Percentiles rank a stretch among this genome's conserved stretches.
Conservation (phyloP, 2,888 invertebrate species). For the Cataglyphis altisquamis region DNA sequence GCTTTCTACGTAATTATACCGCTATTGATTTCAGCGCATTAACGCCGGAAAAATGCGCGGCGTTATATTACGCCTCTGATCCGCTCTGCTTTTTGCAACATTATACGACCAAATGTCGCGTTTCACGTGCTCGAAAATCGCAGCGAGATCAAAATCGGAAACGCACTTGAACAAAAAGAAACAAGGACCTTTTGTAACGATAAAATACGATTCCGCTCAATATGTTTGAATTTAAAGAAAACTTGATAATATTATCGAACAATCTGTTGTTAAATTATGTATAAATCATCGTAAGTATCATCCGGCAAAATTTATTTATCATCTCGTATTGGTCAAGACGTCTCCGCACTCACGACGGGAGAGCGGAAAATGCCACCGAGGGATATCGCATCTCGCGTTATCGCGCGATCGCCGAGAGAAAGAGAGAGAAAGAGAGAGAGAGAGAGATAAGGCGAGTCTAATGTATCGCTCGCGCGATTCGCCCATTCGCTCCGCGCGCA, state of each 20-base stretch:
- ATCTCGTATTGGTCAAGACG: background rate
- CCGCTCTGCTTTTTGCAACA: conserved; percentile 2
- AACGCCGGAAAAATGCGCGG: conserved; percentile 60
- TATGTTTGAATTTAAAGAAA: background rate
- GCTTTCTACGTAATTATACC: conserved; percentile 79
- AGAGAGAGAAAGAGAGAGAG: background rate
- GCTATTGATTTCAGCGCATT: conserved; percentile 78
- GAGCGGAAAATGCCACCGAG: background rate
- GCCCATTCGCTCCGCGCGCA: conserved; percentile 56
- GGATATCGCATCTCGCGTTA: background rate
- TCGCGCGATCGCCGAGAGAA: background rate
- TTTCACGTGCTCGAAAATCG: conserved; percentile 57
- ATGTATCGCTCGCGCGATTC: conserved; percentile 15
- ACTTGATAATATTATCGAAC: background rate
- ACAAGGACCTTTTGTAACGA: background rate
- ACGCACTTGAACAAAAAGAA: background rate
- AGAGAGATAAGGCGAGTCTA: background rate
- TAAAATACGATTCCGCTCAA: background rate
- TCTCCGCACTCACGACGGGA: background rate
- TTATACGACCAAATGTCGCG: conserved; percentile 55
- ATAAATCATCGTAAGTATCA: background rate
- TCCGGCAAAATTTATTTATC: background rate
- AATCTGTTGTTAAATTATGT: background rate
- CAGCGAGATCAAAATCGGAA: conserved; percentile 38
- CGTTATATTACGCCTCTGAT: conserved; percentile 50